Base-by-base conservation (phyloP, 2,797 vertebrate genomes). In the Gobionotothen gibberifrons region DNA sequence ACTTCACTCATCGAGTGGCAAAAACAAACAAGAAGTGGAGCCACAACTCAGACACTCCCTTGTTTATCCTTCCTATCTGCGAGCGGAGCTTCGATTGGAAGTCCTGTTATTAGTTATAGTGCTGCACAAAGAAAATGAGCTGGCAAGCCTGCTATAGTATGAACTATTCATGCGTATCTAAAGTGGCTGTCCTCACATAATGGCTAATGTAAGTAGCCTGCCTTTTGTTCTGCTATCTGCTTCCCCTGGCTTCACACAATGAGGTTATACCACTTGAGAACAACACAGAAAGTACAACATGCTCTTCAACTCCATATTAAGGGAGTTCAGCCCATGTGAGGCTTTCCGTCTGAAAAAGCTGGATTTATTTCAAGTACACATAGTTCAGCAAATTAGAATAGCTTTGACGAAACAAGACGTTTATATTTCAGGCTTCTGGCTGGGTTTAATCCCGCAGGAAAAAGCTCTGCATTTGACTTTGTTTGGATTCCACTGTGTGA, bases 151-250 rank as follows among this genome's bases (percentile, higher is more conserved):
- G 26, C 16, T 65, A 48, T 46, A 51, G 29, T 15, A 3, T 14
- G 32, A 21, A 55, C 67, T 42, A 36, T 51, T 64, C 1, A 59
- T 47, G n/a, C 59, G 32, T 26, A 17, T 51, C 48, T 53, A 8
- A 76, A 83, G 70, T 32, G 66, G 19, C 65, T 85, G 78, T 79
- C 53, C 48, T 52, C 60, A 62, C 59, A 85, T 67, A 72, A 82
- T 80, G 54, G 51, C 58, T 61, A 72, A 67, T 85, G 69, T 77
- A 72, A 48, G 21, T 26, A 21, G 43, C 51, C 36, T 5, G 14
- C 46, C 29, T 43, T 48, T 51, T 17, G 5, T 47, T 32, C 26
- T 63, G 46, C 65, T 67, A 55, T 72, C 46, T 51, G 16, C 52
- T 82, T 81, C 79, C 81, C 17, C 26, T 54, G 49, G 36, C 43